phyloP scores from a whole-genome alignment of 2,797 vertebrate species.

The Oryzias sinensis region DNA sequence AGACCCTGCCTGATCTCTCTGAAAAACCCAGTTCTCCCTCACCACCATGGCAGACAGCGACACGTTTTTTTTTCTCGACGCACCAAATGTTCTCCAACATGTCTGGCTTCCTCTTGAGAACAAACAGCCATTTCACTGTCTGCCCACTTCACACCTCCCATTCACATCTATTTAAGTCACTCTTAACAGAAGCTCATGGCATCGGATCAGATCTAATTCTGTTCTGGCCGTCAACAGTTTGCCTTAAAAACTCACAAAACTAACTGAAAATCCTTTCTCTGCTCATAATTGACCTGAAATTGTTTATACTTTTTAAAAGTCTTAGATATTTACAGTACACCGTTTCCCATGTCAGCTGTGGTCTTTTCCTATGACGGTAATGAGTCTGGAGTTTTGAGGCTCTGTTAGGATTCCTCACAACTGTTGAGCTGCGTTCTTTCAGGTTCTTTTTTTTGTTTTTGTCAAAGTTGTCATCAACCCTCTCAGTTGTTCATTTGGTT shows the following conservation, averaged over 20 bases:
- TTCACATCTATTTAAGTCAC: constrained; percentile 57
- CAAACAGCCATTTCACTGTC: constrained; percentile 49
- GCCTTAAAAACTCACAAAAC: background rate
- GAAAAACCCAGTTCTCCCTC: constrained; percentile 42
- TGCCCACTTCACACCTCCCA: constrained; percentile 70
- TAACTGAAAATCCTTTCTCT: too few species aligned
- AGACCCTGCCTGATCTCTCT: constrained; percentile 30
- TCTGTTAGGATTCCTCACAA: too few species aligned
- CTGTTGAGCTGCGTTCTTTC: too few species aligned
- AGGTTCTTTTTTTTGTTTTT: too few species aligned
- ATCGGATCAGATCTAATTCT: constrained; percentile 39
- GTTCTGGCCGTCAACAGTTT: constrained; percentile 6
- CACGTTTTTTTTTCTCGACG: constrained; percentile 35
- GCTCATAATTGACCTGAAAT: too few species aligned
- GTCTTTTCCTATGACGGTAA: too few species aligned
- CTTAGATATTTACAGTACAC: too few species aligned
- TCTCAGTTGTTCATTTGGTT: too few species aligned
- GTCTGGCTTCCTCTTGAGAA: constrained; percentile 60
- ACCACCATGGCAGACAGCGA: constrained; percentile 24
- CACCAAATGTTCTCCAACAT: constrained; percentile 66
- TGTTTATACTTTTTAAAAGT: too few species aligned
- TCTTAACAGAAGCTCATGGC: constrained; percentile 49
- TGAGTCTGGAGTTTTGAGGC: too few species aligned
- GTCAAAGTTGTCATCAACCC: too few species aligned
- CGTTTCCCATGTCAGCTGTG: too few species aligned